Conservation (phyloP, 2,888 invertebrate genomes). For the Sacculina carcini region DNA sequence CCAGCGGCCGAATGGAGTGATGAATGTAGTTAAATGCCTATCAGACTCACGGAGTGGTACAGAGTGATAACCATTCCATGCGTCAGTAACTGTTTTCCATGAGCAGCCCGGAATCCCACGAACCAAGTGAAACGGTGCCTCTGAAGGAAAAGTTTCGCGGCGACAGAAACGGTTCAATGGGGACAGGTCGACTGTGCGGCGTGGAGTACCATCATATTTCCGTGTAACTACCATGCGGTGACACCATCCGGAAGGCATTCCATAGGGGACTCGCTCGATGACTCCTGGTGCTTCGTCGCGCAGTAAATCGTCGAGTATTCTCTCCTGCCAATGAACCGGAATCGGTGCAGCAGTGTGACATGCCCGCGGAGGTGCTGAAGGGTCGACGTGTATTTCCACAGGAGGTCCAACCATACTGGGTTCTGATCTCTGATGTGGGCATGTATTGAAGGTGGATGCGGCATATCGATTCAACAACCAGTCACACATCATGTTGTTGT, state of each 20-base stretch:
- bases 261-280: neutral
- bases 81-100: conserved; percentile 1
- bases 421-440: neutral
- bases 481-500: neutral
- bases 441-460: neutral
- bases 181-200: neutral
- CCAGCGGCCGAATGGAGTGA: neutral
- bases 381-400: neutral
- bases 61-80: conserved; percentile 3
- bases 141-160: conserved; percentile 1
- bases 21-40: neutral
- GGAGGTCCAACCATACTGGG: neutral
- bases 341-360: neutral
- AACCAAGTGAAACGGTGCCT: neutral
- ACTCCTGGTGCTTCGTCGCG: neutral
- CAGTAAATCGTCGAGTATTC: neutral
- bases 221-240: neutral
- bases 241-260: neutral
- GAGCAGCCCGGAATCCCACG: neutral
- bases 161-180: neutral
- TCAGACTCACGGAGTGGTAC: neutral
- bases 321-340: neutral
- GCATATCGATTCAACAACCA: neutral
- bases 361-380: neutral
- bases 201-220: neutral